Evolutionary conservation across 2,113 vertebrate species (phyloP), one percentile per base, ranked within the genome.

Genomic region (Amia ocellicauda): DNA sequence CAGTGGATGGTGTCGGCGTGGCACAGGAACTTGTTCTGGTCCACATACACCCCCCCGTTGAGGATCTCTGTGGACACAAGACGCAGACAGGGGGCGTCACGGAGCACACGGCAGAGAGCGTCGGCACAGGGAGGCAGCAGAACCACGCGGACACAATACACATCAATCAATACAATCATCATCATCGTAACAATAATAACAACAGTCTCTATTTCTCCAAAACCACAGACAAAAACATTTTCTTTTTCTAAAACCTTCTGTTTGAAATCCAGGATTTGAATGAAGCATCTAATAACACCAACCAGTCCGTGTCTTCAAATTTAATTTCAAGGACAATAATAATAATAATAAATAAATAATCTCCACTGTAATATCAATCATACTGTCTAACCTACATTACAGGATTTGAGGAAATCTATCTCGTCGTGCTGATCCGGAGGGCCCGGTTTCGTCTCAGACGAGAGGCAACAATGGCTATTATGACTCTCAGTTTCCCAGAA

Each of bases 21-120:
- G 79, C 95, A 98, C 9, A 98, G 88, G 56, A 97, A 98, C 75
- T 94, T 94, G 86, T 98, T 98, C 90, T 96, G 94, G 75, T 94
- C 94, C 53, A 98, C 93, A 0, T 98, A 98, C 24, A 97, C 93
- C 0, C 96, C 96, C 20, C 96, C 96, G 53, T 94, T 95, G 72
- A 98, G 88, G 70, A 98, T 94, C 87, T 98, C 95, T 98, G 87
- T 68, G 63, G 28, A 67, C 52, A 69, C 20, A 59, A 71, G 68
- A 64, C 42, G 79, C 8, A 78, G 50, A n/a, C 64, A 3, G 20
- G 17, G 65, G 20, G 55, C 14, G 3, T 31, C 2, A 60, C 66
- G 7, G 3, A 36, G 14, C n/a, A 62, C 9, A 42, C 1, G 14
- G n/a, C n/a, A n/a, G n/a, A n/a, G n/a, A n/a, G n/a, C n/a, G n/a